A percentile compares a stretch with the other conserved stretches of the same genome.
Evolutionary conservation across 2,113 vertebrate species (phyloP).

Genomic region (Ahaetulla prasina): DNA sequence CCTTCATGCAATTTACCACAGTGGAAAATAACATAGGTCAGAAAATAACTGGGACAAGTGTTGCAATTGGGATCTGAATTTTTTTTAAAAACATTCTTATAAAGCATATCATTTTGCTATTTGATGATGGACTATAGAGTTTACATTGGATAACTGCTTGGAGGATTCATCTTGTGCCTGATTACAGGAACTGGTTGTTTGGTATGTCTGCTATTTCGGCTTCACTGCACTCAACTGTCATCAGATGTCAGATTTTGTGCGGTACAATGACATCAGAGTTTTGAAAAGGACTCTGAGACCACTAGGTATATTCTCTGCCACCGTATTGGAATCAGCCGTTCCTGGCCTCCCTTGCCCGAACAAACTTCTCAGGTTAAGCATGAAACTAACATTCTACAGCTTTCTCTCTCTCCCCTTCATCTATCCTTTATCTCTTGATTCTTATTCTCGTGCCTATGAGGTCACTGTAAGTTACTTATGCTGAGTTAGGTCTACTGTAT

Average conservation of each 20-base stretch:
- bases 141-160: constrained; percentile 28
- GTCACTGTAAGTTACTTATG: neutral
- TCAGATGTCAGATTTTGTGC: neutral
- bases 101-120: constrained; percentile 53
- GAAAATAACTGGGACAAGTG: constrained; percentile 37
- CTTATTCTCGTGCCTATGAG: neutral
- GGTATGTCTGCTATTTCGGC: neutral
- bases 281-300: neutral
- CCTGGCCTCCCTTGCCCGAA: neutral
- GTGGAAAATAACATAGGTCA: constrained; percentile 46
- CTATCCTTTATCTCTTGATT: neutral
- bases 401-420: neutral
- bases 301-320: neutral
- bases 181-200: neutral
- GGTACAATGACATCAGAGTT: neutral
- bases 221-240: neutral
- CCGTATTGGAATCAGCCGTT: neutral
- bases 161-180: neutral
- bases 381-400: neutral
- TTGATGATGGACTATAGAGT: constrained; percentile 48
- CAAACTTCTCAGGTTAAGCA: neutral
- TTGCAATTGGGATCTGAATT: constrained; percentile 40
- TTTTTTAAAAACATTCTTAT: constrained; percentile 39
- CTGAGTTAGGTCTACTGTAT: neutral
- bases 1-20: constrained; percentile 50